Base-by-base conservation (phyloP, 1,140 invertebrate species). In the Cydia fagiglandana region DNA sequence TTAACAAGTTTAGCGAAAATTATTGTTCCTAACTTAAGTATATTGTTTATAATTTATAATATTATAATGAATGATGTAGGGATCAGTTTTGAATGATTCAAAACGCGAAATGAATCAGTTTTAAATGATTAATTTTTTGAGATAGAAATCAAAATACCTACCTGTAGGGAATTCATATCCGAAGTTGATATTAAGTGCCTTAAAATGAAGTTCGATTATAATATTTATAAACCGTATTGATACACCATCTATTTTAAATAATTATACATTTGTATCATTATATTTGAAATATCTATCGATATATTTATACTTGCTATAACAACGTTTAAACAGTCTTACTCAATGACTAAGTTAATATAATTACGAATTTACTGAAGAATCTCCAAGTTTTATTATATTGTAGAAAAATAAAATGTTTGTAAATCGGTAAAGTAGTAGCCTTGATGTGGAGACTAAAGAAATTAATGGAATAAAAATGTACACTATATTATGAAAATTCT, bases 21-120 rank as follows among this genome's bases (percentile, higher is more conserved):
- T 61, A 61, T 61, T 61, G 56, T 61, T 61, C 56, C 20, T 61
- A 24, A 53, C 5, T 53, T 53, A 53, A 53, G 50, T 53, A 53
- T 53, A 53, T 17, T 53, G 50, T 53, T 53, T 17, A 53, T 6
- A 53, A 53, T 53, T 53, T 17, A 53, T 6, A 53, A 53, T 53
- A n/a, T 61, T 10, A 61, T 24, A 61, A 24, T 24, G 9, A 61
- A 61, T 7, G 0, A 9, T 9, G 4, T 56, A 56, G n/a, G 53
- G 7, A 17, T 9, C 24, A 2, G 24, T 24, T 24, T 24, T 24
- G 0, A 24, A 24, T 24, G 24, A 24, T 24, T 24, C 24, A 24
- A 24, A 24, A 24, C 24, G 0, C 24, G 2, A 24, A 24, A 24
- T 24, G 24, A 24, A 24, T 24, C 1, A 24, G 24, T 24, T 24